Conservation (phyloP, 1,140 invertebrate species). For the Drosophila kanapiae region DNA sequence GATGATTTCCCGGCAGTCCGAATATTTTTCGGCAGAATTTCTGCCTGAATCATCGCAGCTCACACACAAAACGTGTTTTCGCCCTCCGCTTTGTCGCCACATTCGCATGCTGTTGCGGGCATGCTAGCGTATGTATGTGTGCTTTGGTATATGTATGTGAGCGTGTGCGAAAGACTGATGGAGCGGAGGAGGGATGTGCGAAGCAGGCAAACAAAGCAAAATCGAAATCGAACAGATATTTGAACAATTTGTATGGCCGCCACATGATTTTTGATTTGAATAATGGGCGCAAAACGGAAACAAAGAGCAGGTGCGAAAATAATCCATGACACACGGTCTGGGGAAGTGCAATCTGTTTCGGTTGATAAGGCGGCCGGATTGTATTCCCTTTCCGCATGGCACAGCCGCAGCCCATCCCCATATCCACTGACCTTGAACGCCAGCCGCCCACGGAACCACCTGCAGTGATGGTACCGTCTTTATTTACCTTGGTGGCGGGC, state of each 20-base stretch:
- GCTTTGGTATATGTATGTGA: constrained; percentile 4
- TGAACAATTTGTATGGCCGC: constrained; percentile 37
- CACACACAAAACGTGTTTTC: constrained; percentile 75
- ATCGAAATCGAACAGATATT: constrained; percentile 20
- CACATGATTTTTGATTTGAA: constrained; percentile 39
- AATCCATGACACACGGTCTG: constrained; percentile 59
- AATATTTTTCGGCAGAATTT: constrained; percentile 18
- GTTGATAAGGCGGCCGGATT: constrained; percentile 25
- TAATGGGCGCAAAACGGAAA: constrained; percentile 69
- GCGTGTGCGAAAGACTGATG: constrained; percentile 1
- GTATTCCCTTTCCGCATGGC: constrained; percentile 19
- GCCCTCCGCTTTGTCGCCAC: constrained; percentile 54
- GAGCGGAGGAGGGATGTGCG: constrained; percentile 11
- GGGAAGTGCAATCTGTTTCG: constrained; percentile 63
- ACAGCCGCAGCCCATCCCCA: constrained; percentile 14
- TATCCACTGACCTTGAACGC: constrained; percentile 37
- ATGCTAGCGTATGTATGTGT: constrained; percentile 21
- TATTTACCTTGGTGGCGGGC: constrained; percentile 1
- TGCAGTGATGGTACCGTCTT: constrained; percentile 23
- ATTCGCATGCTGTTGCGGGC: constrained; percentile 63
- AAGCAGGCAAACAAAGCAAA: constrained; percentile 24
- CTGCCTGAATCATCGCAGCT: constrained; percentile 56
- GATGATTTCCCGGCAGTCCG: constrained; percentile 11
- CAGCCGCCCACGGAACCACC: constrained; percentile 32
- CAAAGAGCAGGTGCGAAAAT: constrained; percentile 69